Conservation (phyloP, 2,888 invertebrate species). For the Lasioglossum marginatum region DNA sequence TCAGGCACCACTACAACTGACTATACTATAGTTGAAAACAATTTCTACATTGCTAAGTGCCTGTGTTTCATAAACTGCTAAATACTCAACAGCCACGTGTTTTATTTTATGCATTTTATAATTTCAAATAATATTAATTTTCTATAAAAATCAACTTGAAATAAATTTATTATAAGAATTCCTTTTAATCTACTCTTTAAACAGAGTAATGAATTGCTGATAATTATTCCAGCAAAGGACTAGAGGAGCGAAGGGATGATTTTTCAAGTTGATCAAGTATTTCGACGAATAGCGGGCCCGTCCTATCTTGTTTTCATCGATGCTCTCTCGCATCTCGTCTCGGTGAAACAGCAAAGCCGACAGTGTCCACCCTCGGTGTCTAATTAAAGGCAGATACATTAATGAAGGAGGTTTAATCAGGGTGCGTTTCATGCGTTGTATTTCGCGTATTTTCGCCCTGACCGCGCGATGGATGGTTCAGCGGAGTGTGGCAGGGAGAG, state of each 20-base stretch:
- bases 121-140: no score
- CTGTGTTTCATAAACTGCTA: neutral
- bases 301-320: neutral
- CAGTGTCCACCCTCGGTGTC: neutral
- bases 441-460: slow-evolving; percentile 33
- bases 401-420: slow-evolving; percentile 29
- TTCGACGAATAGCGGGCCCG: neutral
- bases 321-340: neutral
- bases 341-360: neutral
- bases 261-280: neutral
- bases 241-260: neutral
- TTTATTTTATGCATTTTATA: no score
- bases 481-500: neutral
- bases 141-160: no score
- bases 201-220: no score
- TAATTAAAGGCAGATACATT: slow-evolving; percentile 21
- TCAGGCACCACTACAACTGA: neutral
- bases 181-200: no score
- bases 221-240: neutral
- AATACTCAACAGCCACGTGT: neutral
- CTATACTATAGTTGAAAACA: neutral
- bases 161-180: no score
- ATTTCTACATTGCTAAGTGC: neutral
- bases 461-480: neutral
- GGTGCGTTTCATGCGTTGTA: slow-evolving; percentile 30